These are phyloP conservation scores for Rhabdomys dilectus DNA, from an alignment of 2,113 vertebrate genomes.

Conservation along the genomic window DNA sequence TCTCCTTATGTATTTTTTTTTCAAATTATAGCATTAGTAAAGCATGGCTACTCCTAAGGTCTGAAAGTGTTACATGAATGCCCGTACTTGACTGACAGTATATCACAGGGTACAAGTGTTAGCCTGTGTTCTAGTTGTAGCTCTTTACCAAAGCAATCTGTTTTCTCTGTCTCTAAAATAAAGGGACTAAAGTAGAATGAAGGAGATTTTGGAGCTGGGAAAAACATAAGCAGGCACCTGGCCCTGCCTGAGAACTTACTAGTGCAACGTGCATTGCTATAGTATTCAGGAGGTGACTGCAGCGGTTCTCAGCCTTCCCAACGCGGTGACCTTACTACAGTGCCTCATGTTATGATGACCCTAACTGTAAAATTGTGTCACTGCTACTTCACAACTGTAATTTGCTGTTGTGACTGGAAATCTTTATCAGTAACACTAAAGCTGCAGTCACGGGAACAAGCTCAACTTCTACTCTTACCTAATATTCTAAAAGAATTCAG, in stretches of 20 bases:
- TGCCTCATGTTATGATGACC: background rate
- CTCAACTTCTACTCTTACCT: constrained; percentile 33
- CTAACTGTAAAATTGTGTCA: background rate
- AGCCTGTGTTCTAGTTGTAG: constrained; percentile 54
- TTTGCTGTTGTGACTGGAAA: background rate
- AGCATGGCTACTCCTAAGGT: background rate
- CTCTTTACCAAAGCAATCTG: constrained; percentile 61
- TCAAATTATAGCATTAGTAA: constrained; percentile 9
- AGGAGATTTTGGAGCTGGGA: constrained; percentile 53
- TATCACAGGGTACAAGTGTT: background rate
- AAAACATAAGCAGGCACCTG: constrained; percentile 47
- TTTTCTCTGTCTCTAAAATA: constrained; percentile 58
- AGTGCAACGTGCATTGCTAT: constrained; percentile 11
- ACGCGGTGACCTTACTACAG: background rate
- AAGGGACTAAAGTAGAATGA: constrained; percentile 60
- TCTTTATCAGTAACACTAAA: constrained; percentile 48
- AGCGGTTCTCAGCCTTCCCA: background rate
- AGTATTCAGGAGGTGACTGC: background rate
- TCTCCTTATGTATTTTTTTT: background rate
- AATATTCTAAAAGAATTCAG: constrained; percentile 42
- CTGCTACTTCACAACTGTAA: background rate
- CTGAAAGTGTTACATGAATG: constrained; percentile 6
- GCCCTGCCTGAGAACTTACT: constrained; percentile 58
- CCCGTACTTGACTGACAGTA: background rate
- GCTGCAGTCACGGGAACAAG: constrained; percentile 50